Conservation (phyloP, 2,888 invertebrate species). For the Lasioglossum marginatum region DNA sequence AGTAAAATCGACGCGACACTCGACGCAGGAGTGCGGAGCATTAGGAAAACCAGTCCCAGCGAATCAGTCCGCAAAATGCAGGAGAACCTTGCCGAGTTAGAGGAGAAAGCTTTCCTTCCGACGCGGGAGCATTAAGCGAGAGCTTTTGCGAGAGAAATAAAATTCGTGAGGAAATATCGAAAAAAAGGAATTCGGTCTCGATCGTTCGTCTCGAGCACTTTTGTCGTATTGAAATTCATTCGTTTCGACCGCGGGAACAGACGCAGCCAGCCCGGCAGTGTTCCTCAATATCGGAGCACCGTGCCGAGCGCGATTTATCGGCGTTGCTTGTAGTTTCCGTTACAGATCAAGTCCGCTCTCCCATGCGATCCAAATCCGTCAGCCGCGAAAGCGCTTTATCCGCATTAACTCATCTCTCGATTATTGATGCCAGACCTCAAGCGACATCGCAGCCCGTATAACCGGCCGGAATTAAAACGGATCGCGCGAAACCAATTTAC, state of each 20-base stretch:
- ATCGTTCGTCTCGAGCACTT: conserved; percentile 28
- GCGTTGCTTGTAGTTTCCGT: conserved; percentile 44
- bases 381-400: conserved; percentile 54
- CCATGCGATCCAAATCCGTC: conserved; percentile 51
- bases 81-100: neutral
- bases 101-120: neutral
- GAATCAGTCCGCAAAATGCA: neutral
- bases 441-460: conserved; percentile 48
- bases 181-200: neutral
- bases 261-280: neutral
- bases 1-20: neutral
- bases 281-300: neutral
- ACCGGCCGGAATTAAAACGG: conserved; percentile 65
- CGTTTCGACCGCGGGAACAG: neutral
- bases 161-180: neutral
- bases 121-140: conserved; percentile 1
- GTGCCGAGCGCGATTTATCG: conserved; percentile 49
- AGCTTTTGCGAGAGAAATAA: neutral
- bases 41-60: neutral
- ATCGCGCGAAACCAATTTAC: conserved; percentile 62
- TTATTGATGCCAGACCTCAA: conserved; percentile 65
- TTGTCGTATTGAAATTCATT: conserved; percentile 36
- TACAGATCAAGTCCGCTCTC: conserved; percentile 35
- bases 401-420: conserved; percentile 64
- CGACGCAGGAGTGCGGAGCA: neutral